A percentile compares a stretch with the other conserved stretches of the same genome.
Conservation (phyloP, 2,797 vertebrate species). For the Agapornis canus region DNA sequence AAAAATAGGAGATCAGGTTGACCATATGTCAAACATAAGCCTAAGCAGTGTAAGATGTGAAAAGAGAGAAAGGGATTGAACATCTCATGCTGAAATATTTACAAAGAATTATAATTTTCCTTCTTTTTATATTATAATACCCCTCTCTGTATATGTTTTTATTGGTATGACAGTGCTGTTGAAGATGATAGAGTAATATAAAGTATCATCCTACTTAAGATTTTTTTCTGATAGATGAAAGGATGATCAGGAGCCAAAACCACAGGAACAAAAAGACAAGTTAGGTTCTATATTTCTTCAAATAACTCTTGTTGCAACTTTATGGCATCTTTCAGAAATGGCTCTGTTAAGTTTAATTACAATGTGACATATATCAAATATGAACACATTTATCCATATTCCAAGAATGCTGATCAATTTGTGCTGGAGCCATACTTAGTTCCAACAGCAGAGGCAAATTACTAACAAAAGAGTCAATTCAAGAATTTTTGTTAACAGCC, state of each 20-base stretch:
- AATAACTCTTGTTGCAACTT: neutral
- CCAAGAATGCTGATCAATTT: neutral
- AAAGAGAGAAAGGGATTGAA: neutral
- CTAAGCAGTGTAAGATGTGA: neutral
- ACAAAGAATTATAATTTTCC: neutral
- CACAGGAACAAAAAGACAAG: neutral
- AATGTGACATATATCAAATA: neutral
- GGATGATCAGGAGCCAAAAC: neutral
- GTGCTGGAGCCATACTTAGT: neutral
- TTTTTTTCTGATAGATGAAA: neutral
- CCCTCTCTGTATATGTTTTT: neutral
- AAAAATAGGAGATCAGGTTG: neutral
- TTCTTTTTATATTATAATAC: neutral
- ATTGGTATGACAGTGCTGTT: neutral
- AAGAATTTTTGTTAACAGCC: neutral
- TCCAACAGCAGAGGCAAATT: neutral
- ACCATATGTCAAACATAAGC: neutral
- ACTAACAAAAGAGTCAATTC: neutral
- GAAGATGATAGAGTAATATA: neutral
- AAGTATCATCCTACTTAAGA: neutral
- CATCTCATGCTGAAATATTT: constrained; percentile 7
- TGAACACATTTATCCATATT: neutral
- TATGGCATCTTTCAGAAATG: neutral
- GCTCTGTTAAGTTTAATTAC: neutral
- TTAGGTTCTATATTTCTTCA: neutral